Percentiles rank a stretch among this genome's conserved stretches.
phyloP scores from a whole-genome alignment of 2,888 invertebrate genomes.

The Orchestes rusci region DNA sequence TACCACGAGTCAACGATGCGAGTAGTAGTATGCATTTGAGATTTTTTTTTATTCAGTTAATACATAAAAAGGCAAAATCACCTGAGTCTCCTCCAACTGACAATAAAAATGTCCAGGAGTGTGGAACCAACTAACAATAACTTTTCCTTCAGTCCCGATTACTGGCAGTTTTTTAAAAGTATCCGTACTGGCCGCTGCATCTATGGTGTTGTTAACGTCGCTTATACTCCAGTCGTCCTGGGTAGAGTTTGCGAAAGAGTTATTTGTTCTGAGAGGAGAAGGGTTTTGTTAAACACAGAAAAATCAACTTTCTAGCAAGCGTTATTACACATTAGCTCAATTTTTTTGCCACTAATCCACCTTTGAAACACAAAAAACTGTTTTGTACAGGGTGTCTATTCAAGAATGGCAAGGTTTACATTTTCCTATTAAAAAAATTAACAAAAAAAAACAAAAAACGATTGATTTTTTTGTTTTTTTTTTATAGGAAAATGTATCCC shows the following conservation, averaged over 20 bases:
- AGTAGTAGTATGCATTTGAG: too few species aligned
- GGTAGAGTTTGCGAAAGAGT: conserved; percentile 11
- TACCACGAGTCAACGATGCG: too few species aligned
- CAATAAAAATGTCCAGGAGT: conserved; percentile 65
- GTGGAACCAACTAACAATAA: conserved; percentile 67
- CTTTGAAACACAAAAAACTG: background rate
- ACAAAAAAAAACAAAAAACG: too few species aligned
- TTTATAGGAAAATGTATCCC: too few species aligned
- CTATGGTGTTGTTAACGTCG: conserved; percentile 24
- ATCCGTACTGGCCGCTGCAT: conserved; percentile 33
- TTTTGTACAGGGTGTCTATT: too few species aligned
- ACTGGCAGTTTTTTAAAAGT: conserved; percentile 34
- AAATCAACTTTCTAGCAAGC: too few species aligned
- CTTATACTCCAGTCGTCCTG: conserved; percentile 33
- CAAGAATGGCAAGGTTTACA: background rate
- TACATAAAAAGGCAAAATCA: too few species aligned
- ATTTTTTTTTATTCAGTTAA: too few species aligned
- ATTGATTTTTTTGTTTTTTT: too few species aligned
- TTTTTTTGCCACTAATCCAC: background rate
- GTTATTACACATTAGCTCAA: too few species aligned
- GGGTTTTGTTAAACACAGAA: background rate
- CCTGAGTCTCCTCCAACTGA: conserved; percentile 35
- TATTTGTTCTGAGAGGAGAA: conserved; percentile 11
- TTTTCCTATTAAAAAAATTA: conserved; percentile 17
- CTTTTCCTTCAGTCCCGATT: conserved; percentile 47